Conservation (phyloP, 2,888 invertebrate genomes). For the Dromius quadrimaculatus region DNA sequence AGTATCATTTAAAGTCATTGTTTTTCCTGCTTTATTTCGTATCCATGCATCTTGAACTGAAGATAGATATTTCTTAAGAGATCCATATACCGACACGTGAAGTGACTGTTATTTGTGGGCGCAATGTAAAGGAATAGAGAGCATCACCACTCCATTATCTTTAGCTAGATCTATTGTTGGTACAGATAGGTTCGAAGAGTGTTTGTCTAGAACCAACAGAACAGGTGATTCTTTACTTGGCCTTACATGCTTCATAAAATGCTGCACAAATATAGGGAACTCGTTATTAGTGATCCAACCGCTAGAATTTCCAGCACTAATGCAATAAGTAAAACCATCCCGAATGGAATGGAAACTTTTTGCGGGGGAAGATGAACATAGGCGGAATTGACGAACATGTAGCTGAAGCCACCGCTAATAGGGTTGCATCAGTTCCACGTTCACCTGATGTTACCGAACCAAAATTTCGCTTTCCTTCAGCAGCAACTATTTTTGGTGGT, state of each 20-base stretch:
- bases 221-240: constrained; percentile 54
- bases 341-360: constrained; percentile 44
- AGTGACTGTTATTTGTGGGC: constrained; percentile 58
- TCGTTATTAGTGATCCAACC: constrained; percentile 57
- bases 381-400: constrained; percentile 57
- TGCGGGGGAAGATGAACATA: constrained; percentile 58
- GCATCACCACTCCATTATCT: constrained; percentile 58
- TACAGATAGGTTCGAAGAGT: constrained; percentile 57
- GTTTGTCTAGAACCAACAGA: constrained; percentile 56
- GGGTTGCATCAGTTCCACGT: constrained; percentile 57
- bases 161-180: constrained; percentile 58
- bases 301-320: constrained; percentile 51
- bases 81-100: constrained; percentile 55
- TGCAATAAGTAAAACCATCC: neutral
- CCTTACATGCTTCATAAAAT: constrained; percentile 54
- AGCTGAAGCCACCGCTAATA: constrained; percentile 56
- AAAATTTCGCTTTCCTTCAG: constrained; percentile 54
- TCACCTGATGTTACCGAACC: constrained; percentile 57
- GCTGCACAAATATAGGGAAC: constrained; percentile 55
- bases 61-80: constrained; percentile 57
- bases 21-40: constrained; percentile 44
- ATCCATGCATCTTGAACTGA: constrained; percentile 53
- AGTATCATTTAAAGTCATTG: constrained; percentile 41
- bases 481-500: constrained; percentile 55
- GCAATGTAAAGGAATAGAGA: constrained; percentile 59